phyloP scores from a whole-genome alignment of 2,888 invertebrate species.

The Drosophila incognita region DNA sequence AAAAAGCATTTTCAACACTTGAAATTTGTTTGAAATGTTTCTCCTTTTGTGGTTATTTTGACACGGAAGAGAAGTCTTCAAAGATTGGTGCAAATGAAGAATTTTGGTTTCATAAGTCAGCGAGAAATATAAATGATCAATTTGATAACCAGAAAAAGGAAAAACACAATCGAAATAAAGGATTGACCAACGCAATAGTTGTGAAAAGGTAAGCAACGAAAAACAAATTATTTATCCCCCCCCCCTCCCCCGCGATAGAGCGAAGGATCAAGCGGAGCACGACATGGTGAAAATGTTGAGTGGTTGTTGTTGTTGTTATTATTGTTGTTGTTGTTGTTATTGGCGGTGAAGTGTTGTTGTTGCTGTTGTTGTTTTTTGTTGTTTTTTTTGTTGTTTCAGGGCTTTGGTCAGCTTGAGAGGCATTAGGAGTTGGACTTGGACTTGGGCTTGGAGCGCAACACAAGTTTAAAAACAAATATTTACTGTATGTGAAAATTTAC shows the following conservation, averaged over 20 bases:
- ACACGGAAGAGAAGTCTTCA: slow-evolving; percentile 49
- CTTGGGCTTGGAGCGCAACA: slow-evolving; percentile 48
- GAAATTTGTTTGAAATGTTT: slow-evolving; percentile 51
- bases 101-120: slow-evolving; percentile 64
- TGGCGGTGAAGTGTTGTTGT: slow-evolving; percentile 22
- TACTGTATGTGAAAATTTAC: slow-evolving; percentile 59
- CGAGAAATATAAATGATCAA: slow-evolving; percentile 54
- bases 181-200: slow-evolving; percentile 23
- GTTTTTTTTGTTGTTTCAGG: slow-evolving; percentile 42
- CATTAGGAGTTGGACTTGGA: slow-evolving; percentile 29
- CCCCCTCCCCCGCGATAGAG: slow-evolving; percentile 45
- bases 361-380: not conserved
- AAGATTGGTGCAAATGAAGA: slow-evolving; percentile 69
- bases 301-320: slow-evolving; percentile 14
- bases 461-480: slow-evolving; percentile 42
- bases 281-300: slow-evolving; percentile 47
- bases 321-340: slow-evolving; percentile 2
- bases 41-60: slow-evolving; percentile 30
- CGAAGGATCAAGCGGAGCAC: slow-evolving; percentile 65
- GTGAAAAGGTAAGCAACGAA: slow-evolving; percentile 43
- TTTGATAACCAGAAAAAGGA: slow-evolving; percentile 19
- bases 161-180: slow-evolving; percentile 17
- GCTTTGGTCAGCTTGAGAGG: slow-evolving; percentile 40
- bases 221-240: slow-evolving; percentile 28
- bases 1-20: slow-evolving; percentile 57